These are phyloP conservation scores for Vidua chalybeata DNA, from an alignment of 2,113 vertebrate species.

Conservation along the genomic window DNA sequence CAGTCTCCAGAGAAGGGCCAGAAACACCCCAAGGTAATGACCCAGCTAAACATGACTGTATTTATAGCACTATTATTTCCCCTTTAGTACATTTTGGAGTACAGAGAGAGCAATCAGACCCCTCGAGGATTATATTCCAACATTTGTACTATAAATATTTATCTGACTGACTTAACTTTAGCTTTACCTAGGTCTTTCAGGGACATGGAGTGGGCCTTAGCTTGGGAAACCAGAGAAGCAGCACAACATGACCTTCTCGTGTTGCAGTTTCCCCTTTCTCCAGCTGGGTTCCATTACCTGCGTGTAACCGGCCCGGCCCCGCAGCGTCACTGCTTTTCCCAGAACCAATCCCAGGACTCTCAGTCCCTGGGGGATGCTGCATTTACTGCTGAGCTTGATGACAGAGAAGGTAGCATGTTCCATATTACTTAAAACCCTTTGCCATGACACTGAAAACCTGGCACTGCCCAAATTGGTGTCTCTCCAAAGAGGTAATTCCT, in stretches of 20 bases:
- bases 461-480: neutral
- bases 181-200: slow-evolving; percentile 28
- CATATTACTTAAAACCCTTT: neutral
- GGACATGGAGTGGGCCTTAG: neutral
- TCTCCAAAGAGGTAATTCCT: neutral
- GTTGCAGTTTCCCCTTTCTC: slow-evolving; percentile 1
- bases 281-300: neutral
- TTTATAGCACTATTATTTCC: slow-evolving; percentile 49
- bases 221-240: slow-evolving; percentile 45
- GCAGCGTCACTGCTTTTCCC: neutral
- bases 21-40: slow-evolving; percentile 28
- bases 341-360: neutral
- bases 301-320: neutral
- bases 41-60: neutral
- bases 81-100: neutral
- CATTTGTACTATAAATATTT: slow-evolving; percentile 52
- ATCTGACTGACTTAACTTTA: slow-evolving; percentile 46
- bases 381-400: neutral
- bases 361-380: neutral
- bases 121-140: slow-evolving; percentile 30
- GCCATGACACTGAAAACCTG: neutral
- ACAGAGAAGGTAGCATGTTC: neutral
- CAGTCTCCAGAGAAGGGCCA: neutral
- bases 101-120: neutral
- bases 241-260: slow-evolving; percentile 50